Conservation (phyloP, 2,797 vertebrate species). For the Gymnocypris eckloni region DNA sequence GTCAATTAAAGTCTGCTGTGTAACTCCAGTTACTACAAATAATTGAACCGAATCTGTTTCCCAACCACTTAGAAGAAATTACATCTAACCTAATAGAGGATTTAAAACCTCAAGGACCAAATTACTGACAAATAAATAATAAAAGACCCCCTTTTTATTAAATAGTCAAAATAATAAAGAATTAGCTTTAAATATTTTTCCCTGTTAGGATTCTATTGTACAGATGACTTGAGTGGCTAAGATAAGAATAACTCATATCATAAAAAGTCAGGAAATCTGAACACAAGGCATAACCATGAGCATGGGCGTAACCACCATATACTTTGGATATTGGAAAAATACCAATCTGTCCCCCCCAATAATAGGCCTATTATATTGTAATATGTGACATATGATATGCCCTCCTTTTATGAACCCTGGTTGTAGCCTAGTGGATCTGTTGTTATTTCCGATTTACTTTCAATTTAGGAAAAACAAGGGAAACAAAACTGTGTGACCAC, state of each 20-base stretch:
- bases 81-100: background rate
- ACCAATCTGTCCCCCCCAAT: too few relatives aligned
- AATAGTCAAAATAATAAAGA: constrained; percentile 8
- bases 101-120: constrained; percentile 5
- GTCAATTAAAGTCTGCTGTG: background rate
- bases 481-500: too few relatives aligned
- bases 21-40: background rate
- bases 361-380: too few relatives aligned
- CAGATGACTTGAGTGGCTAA: background rate
- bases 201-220: background rate
- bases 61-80: constrained; percentile 12
- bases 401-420: too few relatives aligned
- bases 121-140: background rate
- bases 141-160: background rate
- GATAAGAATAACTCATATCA: background rate
- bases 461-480: too few relatives aligned
- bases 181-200: background rate
- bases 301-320: too few relatives aligned
- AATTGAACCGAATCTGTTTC: background rate
- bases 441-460: too few relatives aligned
- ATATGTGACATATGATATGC: too few relatives aligned
- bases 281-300: background rate
- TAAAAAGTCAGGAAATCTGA: constrained; percentile 9
- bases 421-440: too few relatives aligned
- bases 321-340: too few relatives aligned